Conservation (phyloP, 2,113 vertebrate genomes). For the Clarias macrocephalus region DNA sequence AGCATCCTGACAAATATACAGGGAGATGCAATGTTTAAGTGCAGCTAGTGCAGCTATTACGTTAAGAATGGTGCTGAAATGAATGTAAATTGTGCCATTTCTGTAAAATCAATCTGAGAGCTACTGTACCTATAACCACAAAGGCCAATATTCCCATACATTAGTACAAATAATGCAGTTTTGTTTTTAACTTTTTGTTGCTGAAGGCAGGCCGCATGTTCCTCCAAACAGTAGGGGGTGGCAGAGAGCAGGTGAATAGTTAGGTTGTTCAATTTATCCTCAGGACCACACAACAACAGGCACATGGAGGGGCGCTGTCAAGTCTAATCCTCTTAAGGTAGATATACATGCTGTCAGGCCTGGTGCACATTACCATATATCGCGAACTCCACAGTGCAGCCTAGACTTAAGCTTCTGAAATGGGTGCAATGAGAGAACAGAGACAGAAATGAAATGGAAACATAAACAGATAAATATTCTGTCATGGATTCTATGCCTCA, state of each 20-base stretch:
- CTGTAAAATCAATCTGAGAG: slow-evolving; percentile 18
- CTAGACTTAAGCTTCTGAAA: slow-evolving; percentile 34
- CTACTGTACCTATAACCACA: background rate
- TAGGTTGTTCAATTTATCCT: slow-evolving; percentile 14
- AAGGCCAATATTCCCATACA: slow-evolving; percentile 7
- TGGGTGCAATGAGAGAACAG: slow-evolving; percentile 35
- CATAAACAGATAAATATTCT: slow-evolving; percentile 47
- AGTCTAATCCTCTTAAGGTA: slow-evolving; percentile 51
- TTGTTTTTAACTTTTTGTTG: background rate
- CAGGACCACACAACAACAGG: slow-evolving; percentile 39
- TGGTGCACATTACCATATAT: slow-evolving; percentile 47
- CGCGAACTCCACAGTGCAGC: slow-evolving; percentile 34
- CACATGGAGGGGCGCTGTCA: slow-evolving; percentile 18
- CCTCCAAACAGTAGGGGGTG: slow-evolving; percentile 26
- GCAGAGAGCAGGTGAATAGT: background rate
- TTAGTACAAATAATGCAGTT: slow-evolving; percentile 4
- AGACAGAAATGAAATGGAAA: slow-evolving; percentile 39
- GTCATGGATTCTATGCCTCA: background rate
- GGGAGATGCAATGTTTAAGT: slow-evolving; percentile 37
- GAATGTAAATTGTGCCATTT: slow-evolving; percentile 32
- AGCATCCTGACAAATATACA: background rate
- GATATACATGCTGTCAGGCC: slow-evolving; percentile 48
- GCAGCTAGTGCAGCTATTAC: slow-evolving; percentile 39
- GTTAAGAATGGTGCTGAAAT: slow-evolving; percentile 37
- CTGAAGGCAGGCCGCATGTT: background rate